Evolutionary conservation across 2,113 vertebrate genomes (phyloP), one percentile per base, ranked within the genome.

Genomic region (Thalassoma bifasciatum): DNA sequence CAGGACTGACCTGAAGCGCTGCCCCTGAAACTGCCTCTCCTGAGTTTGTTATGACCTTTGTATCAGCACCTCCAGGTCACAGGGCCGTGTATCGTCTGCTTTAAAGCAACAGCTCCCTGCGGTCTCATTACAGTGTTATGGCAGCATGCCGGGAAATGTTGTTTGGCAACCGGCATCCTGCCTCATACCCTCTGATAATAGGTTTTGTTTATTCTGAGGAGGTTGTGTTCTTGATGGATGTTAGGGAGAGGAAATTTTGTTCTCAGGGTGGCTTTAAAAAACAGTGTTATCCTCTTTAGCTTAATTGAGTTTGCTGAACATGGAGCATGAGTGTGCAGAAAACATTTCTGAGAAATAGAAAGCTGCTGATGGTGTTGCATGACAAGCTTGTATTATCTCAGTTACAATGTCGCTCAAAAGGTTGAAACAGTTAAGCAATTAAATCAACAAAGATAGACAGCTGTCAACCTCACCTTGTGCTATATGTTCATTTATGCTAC

Each of bases 101-200:
- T 74, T 50, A 62, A 53, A 83, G 68, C 8, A 74, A 70, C 66
- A 67, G 69, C 71, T 86, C 84, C 77, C 87, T 60, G 51, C 71
- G 69, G 83, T 80, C 87, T 90, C 79, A 79, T 90, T 88, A 88
- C 66, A 59, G 47, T 72, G 68, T 81, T 82, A 67, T 76, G 63
- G 57, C 38, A 17, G 71, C 84, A 82, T 82, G 38, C 77, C 89
- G 80, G 83, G 83, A 87, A 86, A 88, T 86, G 86, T 82, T 87
- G 79, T 89, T 85, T 83, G 84, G 93, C 91, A 90, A 88, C 89
- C 84, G 86, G 89, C 91, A 94, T 95, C 94, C 93, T 93, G 91
- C 85, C 91, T 88, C 82, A 21, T 72, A 83, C 46, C 72, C 57
- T 82, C 88, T 91, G 94, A 95, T 94, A 95, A 95, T 91, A 87